Base-by-base conservation (phyloP, 2,113 vertebrate genomes). In the Centropus bengalensis region DNA sequence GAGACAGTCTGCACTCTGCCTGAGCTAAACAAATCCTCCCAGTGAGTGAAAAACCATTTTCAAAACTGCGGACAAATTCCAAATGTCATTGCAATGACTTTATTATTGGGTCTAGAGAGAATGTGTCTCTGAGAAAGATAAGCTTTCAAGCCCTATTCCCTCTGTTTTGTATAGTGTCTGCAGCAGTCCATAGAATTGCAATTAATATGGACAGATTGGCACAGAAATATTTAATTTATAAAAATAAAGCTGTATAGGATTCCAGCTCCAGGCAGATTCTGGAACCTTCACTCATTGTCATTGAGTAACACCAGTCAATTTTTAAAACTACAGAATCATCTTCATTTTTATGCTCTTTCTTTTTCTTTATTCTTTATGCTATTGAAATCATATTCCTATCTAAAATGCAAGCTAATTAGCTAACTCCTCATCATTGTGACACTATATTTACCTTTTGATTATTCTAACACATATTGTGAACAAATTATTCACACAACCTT, bases 401-500 rank as follows among this genome's bases (percentile, higher is more conserved):
- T 84, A 33, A 83, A 94, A 79, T 30, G 15, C 38, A 16, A 38
- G 40, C 28, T 58, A 36, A 20, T 17, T 38, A 64, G 44, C 45
- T 49, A 62, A 36, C n/a, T 88, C 69, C 45, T 81, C 59, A 75
- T 59, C 76, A 60, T 13, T 78, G 69, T 58, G 68, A 69, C 4
- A 36, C 60, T 60, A 18, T 62, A 64, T 95, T 84, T 93, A 82
- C 51, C 45, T 88, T 94, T 86, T 73, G 40, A 51, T 93, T 93
- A 30, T 73, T 62, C 82, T 81, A 92, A 89, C 54, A 91, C 7
- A 79, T 60, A 59, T 84, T 89, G 79, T 70, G 56, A 81, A 64
- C 12, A 73, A 62, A 78, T 89, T 83, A 74, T 92, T 90, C 77
- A 71, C 40, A 42, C 82, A 86, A 93, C 71, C 74, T 94, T 92